phyloP scores from a whole-genome alignment of 2,888 invertebrate species.

The Lucinisca nassula region DNA sequence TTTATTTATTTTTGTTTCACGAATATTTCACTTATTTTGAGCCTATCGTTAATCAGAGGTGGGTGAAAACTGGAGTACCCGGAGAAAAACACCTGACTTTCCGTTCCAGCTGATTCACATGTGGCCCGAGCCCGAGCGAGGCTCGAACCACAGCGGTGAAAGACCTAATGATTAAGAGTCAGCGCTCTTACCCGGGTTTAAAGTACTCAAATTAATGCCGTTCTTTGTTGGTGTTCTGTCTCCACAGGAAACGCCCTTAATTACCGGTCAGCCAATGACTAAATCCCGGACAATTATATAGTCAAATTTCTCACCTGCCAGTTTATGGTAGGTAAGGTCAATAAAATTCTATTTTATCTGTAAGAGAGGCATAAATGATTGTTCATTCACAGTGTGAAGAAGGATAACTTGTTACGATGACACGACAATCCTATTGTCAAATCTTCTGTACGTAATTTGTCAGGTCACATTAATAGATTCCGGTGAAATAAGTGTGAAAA shows the following conservation, averaged over 20 bases:
- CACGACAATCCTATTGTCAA: not conserved
- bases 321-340: not conserved
- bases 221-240: too few species aligned
- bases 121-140: too few species aligned
- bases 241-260: not conserved
- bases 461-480: not conserved
- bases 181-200: too few species aligned
- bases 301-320: not conserved
- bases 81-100: too few species aligned
- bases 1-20: too few species aligned
- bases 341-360: not conserved
- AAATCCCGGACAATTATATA: not conserved
- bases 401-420: not conserved
- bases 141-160: too few species aligned
- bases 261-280: not conserved
- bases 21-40: too few species aligned
- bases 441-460: not conserved
- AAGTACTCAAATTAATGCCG: too few species aligned
- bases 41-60: too few species aligned
- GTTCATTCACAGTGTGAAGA: not conserved
- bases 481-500: not conserved
- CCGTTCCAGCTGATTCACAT: too few species aligned
- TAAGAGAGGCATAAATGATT: not conserved
- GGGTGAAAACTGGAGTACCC: too few species aligned
- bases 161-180: too few species aligned